Base-by-base conservation (phyloP, 2,888 invertebrate species). In the Gari tellinella region DNA sequence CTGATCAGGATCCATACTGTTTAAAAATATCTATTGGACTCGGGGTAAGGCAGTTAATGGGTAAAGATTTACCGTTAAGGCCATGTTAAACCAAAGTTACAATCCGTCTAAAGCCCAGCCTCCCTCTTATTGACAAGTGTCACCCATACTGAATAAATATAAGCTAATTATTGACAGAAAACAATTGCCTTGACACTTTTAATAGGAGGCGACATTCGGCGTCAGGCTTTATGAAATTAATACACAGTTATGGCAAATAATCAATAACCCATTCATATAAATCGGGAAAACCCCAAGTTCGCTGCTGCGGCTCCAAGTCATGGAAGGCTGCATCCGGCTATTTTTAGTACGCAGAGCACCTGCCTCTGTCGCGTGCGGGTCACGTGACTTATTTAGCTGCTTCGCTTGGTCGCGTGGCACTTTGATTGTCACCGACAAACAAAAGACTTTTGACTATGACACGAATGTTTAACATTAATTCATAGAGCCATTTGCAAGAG, bases 381-480 rank as follows among this genome's bases (percentile, higher is more conserved):
- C 78, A 74, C 72, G 72, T 74, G 72, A 66, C 56, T 46, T 46
- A 65, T 62, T 41, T 63, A 56, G 72, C 52, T 68, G 70, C 60
- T 68, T 67, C 73, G 68, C 65, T 62, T 69, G 60, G 78, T 70
- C 78, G 78, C 78, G 78, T 79, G 78, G 78, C 74, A 79, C 31
- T 60, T 79, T 72, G 72, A 77, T 77, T 68, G 41, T 68, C 61
- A 53, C 15, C 21, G 41, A 19, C 37, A 65, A 68, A 72, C 67
- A 72, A 75, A 66, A 62, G 60, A 63, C 8, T 52, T 61, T 40
- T 64, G n/a, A 60, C 31, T 41, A 49, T 76, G 76, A 72, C 76
- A 76, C 70, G 40, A 58, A 55, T 23, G 60, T 60, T 58, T 48
- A 53, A 40, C 40, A n/a, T 25, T 19, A 14, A 23, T 26, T 51